Conservation (phyloP, 1,140 invertebrate genomes). For the Trachymyrmex septentrionalis region DNA sequence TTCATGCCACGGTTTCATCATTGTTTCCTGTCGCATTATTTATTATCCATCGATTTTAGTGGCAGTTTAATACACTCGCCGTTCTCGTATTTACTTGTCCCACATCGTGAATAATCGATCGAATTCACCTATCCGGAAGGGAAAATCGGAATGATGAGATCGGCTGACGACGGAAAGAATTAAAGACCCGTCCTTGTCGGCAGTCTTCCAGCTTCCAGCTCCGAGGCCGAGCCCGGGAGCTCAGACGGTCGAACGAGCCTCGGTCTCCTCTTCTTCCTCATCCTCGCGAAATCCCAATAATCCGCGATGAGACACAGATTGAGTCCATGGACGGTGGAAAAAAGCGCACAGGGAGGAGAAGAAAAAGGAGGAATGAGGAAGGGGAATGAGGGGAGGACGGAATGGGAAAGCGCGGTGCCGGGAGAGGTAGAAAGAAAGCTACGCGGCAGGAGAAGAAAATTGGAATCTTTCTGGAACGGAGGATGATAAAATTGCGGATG, state of each 20-base stretch:
- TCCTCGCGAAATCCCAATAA: slow-evolving; percentile 84
- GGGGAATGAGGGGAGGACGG: slow-evolving; percentile 1
- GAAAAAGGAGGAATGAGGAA: slow-evolving; percentile 7
- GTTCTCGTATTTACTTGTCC: slow-evolving; percentile 21
- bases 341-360: slow-evolving; percentile 63
- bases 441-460: slow-evolving; percentile 80
- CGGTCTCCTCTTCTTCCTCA: slow-evolving; percentile 35
- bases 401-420: slow-evolving; percentile 32
- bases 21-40: not conserved
- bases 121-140: slow-evolving; percentile 66
- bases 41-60: slow-evolving; percentile 8
- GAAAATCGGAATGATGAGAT: slow-evolving; percentile 36
- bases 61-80: slow-evolving; percentile 32
- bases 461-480: slow-evolving; percentile 82
- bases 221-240: slow-evolving; percentile 74
- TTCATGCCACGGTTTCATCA: not conserved
- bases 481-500: slow-evolving; percentile 85
- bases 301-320: slow-evolving; percentile 86
- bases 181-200: slow-evolving; percentile 70
- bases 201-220: slow-evolving; percentile 54
- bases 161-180: slow-evolving; percentile 69
- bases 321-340: slow-evolving; percentile 81
- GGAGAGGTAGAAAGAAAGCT: slow-evolving; percentile 51
- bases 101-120: slow-evolving; percentile 59
- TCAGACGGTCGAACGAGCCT: slow-evolving; percentile 70